Evolutionary conservation across 2,888 invertebrate species (phyloP).

Genomic region (Thysanoteuthis rhombus): DNA sequence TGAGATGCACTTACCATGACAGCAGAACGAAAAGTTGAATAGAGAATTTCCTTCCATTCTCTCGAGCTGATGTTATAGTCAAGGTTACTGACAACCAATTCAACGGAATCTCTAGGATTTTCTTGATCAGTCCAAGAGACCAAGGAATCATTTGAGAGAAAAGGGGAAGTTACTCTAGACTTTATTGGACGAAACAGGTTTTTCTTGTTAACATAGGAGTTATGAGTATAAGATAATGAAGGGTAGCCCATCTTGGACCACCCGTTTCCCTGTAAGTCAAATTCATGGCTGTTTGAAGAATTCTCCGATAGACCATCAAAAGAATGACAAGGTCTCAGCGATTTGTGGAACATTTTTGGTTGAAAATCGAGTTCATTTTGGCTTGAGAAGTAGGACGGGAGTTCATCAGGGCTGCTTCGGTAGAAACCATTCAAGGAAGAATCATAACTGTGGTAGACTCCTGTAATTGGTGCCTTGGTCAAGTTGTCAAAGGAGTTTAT

Average conservation of each 20-base stretch:
- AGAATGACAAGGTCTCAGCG: neutral
- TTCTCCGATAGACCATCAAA: neutral
- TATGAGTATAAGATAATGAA: neutral
- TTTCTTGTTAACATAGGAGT: neutral
- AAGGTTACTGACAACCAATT: constrained; percentile 74
- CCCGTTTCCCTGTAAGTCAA: neutral
- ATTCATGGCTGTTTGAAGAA: neutral
- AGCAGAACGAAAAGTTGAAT: constrained; percentile 75
- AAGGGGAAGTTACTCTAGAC: neutral
- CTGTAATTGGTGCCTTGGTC: neutral
- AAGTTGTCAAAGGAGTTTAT: neutral
- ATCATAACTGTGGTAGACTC: neutral
- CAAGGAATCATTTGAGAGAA: neutral
- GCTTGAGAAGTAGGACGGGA: neutral
- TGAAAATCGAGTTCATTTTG: neutral
- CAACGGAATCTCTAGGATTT: constrained; percentile 44
- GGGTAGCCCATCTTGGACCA: neutral
- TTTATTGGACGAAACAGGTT: neutral
- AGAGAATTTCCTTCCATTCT: constrained; percentile 76
- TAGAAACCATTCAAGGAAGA: neutral
- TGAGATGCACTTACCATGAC: constrained; percentile 73
- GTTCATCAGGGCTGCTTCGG: neutral
- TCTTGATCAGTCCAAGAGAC: neutral
- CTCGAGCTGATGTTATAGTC: constrained; percentile 77
- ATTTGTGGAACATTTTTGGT: neutral